A percentile compares a stretch with the other conserved stretches of the same genome.
These are phyloP conservation scores for Vidua macroura DNA, from an alignment of 2,113 vertebrate species.

Conservation along the genomic window DNA sequence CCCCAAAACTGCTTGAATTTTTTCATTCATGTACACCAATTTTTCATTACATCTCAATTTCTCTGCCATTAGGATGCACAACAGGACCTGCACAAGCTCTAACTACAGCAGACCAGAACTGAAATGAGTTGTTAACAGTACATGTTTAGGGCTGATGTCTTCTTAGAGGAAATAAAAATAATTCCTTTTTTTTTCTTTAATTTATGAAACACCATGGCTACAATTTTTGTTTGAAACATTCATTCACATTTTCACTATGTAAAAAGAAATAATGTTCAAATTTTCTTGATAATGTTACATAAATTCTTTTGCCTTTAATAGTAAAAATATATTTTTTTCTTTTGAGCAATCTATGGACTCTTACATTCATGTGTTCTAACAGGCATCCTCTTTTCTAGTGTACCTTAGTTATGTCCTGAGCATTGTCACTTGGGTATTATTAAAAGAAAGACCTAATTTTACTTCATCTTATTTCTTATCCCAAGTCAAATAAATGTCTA, in stretches of 20 bases:
- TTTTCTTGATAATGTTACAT: neutral
- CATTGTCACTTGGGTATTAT: neutral
- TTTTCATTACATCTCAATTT: neutral
- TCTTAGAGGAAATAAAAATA: neutral
- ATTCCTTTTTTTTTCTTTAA: neutral
- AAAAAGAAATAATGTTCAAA: neutral
- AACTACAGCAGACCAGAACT: neutral
- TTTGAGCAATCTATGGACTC: neutral
- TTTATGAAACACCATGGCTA: neutral
- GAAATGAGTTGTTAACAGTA: neutral
- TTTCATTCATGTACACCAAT: neutral
- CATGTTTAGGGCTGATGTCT: neutral
- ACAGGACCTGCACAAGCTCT: neutral
- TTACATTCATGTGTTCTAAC: neutral
- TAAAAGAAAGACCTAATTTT: neutral
- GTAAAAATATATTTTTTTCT: neutral
- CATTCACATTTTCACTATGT: neutral
- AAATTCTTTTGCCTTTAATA: neutral
- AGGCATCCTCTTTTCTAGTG: neutral
- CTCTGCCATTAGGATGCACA: neutral
- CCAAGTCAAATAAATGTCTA: neutral
- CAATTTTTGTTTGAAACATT: neutral
- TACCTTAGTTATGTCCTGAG: neutral
- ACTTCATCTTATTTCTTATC: neutral
- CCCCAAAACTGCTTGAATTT: neutral